Conservation (phyloP, 2,797 vertebrate species). For the Leptoclinus maculatus region DNA sequence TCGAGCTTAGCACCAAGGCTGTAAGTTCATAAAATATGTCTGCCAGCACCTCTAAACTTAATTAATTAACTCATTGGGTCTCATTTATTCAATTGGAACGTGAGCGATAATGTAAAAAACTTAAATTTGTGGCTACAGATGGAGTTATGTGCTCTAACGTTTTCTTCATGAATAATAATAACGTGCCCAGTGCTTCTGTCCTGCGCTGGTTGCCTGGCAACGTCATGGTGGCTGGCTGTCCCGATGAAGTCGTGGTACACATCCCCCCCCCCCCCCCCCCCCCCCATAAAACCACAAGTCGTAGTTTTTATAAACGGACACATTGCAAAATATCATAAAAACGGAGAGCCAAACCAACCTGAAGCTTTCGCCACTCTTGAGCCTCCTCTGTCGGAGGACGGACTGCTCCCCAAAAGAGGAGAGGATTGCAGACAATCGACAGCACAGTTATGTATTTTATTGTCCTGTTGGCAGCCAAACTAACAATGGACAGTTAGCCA, state of each 20-base stretch:
- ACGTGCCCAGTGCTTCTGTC: background rate
- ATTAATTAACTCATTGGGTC: background rate
- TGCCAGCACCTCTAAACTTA: background rate
- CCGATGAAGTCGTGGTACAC: background rate
- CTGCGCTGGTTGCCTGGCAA: no score
- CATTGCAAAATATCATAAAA: background rate
- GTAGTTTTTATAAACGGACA: background rate
- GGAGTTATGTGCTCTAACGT: background rate
- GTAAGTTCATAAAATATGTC: background rate
- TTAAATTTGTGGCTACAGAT: background rate
- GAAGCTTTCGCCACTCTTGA: background rate
- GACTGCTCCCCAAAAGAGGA: background rate
- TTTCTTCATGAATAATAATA: no score
- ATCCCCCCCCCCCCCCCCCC: no score
- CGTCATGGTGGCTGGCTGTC: no score
- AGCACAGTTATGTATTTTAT: background rate
- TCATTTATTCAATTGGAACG: background rate
- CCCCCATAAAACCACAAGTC: background rate
- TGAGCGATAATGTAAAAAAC: background rate
- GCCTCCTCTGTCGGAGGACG: background rate
- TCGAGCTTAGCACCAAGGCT: background rate
- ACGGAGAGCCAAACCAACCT: background rate
- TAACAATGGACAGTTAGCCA: background rate
- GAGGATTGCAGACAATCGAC: background rate
- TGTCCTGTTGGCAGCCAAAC: background rate